Base-by-base conservation (phyloP, 2,797 vertebrate species). In the Valencia hispanica region DNA sequence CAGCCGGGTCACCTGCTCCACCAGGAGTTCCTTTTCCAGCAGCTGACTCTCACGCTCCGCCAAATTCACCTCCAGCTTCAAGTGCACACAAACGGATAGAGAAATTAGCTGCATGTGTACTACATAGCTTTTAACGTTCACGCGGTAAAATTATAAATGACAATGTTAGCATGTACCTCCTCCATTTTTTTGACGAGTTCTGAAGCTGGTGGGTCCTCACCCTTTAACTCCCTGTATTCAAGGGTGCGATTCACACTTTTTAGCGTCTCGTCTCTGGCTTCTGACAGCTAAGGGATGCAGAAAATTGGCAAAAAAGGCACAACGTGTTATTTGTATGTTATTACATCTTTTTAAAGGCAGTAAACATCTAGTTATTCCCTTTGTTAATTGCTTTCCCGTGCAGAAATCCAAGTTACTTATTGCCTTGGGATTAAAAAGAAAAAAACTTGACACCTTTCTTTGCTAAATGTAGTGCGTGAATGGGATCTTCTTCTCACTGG, bases 151-250 rank as follows among this genome's bases (percentile, higher is more conserved):
- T 32, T 47, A 12, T 15, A 5, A 43, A 55, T n/a, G 11, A 41
- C n/a, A 66, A 65, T 2, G 34, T 34, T n/a, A 65, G 18, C 15
- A 27, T 48, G 73, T 93, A 98, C 98, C 96, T 95, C 90, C 74
- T 99, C 93, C 11, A 96, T 93, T 93, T 96, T 98, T 88, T 94
- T 94, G 48, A 95, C 79, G 81, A 99, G 95, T 73, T 98, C 96
- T 11, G 74, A 87, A 72, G 88, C 72, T 1, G 96, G 94, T 3
- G 93, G 93, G 83, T 98, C 97, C 65, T 94, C 92, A 53, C 97
- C 96, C 74, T 91, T 94, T 68, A 97, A 86, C 18, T 93, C 82
- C 86, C 93, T 94, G 74, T 84, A 91, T 85, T 95, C 94, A 17
- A 79, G 84, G 34, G 94, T 82, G 69, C 66, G 84, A 0, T 70